A percentile compares a stretch with the other conserved stretches of the same genome.
phyloP scores from a whole-genome alignment of 2,113 vertebrate genomes.

The Hydropotes inermis region DNA sequence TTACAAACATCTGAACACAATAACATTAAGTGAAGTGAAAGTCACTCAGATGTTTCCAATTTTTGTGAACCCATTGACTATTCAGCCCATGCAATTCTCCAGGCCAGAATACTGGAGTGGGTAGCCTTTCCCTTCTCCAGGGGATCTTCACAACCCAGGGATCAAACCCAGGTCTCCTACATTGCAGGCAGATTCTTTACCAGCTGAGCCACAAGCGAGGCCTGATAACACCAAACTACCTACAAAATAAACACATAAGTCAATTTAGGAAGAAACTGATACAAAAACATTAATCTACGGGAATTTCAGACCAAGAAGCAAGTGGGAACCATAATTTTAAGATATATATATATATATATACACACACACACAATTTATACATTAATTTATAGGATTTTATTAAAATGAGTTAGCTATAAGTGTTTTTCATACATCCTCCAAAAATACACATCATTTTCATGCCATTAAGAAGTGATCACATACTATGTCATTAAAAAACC shows the following conservation, averaged over 20 bases:
- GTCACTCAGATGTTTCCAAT: too few relatives aligned
- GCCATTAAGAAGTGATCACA: background rate
- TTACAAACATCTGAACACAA: background rate
- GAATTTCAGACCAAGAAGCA: background rate
- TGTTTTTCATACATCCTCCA: background rate
- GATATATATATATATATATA: background rate
- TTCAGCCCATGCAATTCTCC: too few relatives aligned
- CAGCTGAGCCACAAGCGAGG: too few relatives aligned
- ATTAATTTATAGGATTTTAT: background rate
- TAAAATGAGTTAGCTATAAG: background rate
- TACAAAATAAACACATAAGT: background rate
- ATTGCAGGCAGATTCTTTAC: too few relatives aligned
- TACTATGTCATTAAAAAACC: background rate
- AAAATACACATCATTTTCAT: background rate
- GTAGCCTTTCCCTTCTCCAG: too few relatives aligned
- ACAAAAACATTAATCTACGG: background rate
- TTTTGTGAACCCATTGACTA: too few relatives aligned
- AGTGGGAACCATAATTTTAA: background rate
- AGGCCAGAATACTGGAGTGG: too few relatives aligned
- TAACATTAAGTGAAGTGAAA: background rate
- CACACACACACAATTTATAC: too few relatives aligned
- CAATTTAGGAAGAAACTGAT: background rate
- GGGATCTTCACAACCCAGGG: too few relatives aligned
- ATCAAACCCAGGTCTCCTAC: too few relatives aligned
- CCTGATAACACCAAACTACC: background rate